Evolutionary conservation across 1,140 invertebrate genomes (phyloP).

Genomic region (Drosophila mayri): DNA sequence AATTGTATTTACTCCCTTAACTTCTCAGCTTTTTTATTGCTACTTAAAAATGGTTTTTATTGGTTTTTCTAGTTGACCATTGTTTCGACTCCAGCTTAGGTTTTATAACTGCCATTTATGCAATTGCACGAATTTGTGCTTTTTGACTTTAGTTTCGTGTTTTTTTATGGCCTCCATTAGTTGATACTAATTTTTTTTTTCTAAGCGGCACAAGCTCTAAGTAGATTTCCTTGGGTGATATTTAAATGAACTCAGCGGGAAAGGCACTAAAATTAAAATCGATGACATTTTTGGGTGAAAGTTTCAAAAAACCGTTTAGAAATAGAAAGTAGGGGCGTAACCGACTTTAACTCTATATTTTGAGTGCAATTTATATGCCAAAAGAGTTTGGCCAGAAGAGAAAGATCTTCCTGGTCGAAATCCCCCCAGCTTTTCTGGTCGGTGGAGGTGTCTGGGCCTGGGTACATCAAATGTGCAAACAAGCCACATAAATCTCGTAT

Average conservation of each 20-base stretch:
- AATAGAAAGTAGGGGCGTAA: slow-evolving; percentile 77
- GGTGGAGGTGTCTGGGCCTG: slow-evolving; percentile 61
- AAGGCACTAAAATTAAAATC: slow-evolving; percentile 47
- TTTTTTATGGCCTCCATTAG: slow-evolving; percentile 37
- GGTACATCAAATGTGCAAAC: slow-evolving; percentile 83
- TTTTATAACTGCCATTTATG: slow-evolving; percentile 60
- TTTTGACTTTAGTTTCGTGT: slow-evolving; percentile 5
- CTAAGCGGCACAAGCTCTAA: slow-evolving; percentile 43
- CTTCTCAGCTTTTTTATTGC: slow-evolving; percentile 47
- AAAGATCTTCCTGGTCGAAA: slow-evolving; percentile 19
- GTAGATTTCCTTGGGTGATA: slow-evolving; percentile 47
- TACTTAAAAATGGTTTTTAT: slow-evolving; percentile 57
- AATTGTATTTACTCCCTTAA: slow-evolving; percentile 55
- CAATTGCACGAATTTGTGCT: slow-evolving; percentile 70
- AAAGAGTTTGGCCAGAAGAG: neutral
- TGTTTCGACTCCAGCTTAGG: slow-evolving; percentile 27
- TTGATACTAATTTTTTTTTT: slow-evolving; percentile 51
- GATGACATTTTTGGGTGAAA: slow-evolving; percentile 78
- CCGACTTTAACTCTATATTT: slow-evolving; percentile 3
- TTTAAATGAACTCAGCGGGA: slow-evolving; percentile 42
- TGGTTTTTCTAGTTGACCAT: slow-evolving; percentile 39
- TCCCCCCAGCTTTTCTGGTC: neutral
- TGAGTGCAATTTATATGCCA: slow-evolving; percentile 69
- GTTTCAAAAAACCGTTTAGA: slow-evolving; percentile 69
- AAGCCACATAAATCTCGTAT: slow-evolving; percentile 83